These are phyloP conservation scores for Nematostella vectensis DNA, from an alignment of 92 coral and sea anemone species.

Conservation along the genomic window DNA sequence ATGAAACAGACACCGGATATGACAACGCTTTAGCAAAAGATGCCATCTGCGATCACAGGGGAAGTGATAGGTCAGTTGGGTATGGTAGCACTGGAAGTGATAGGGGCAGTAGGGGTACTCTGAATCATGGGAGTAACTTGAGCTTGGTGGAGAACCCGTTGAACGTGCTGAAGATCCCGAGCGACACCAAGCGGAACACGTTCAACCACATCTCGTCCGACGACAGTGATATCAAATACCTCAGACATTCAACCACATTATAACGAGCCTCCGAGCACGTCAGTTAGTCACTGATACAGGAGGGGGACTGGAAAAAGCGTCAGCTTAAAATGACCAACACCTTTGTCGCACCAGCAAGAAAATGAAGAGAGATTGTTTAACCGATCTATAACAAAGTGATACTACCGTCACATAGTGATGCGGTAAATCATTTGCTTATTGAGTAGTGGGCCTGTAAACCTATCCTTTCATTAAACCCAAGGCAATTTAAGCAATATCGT, in stretches of 20 bases:
- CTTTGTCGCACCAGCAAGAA: no score
- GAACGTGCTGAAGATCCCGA: not conserved
- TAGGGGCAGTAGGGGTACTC: not conserved
- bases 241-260: conserved; percentile 11
- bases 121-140: not conserved
- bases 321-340: no score
- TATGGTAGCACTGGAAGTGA: not conserved
- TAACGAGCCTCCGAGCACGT: not conserved
- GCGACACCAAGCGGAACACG: not conserved
- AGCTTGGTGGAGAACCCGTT: conserved; percentile 1
- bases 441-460: no score
- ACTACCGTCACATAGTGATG: no score
- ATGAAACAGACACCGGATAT: not conserved
- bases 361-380: no score
- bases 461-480: no score
- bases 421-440: no score
- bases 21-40: not conserved
- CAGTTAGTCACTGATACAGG: not conserved
- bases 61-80: not conserved
- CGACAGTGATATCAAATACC: not conserved
- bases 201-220: not conserved
- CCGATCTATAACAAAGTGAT: no score
- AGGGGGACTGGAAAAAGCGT: no score
- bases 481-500: no score
- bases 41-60: not conserved